These are phyloP conservation scores for Chaetura pelagica DNA, from an alignment of 2,113 vertebrate species.

Conservation along the genomic window DNA sequence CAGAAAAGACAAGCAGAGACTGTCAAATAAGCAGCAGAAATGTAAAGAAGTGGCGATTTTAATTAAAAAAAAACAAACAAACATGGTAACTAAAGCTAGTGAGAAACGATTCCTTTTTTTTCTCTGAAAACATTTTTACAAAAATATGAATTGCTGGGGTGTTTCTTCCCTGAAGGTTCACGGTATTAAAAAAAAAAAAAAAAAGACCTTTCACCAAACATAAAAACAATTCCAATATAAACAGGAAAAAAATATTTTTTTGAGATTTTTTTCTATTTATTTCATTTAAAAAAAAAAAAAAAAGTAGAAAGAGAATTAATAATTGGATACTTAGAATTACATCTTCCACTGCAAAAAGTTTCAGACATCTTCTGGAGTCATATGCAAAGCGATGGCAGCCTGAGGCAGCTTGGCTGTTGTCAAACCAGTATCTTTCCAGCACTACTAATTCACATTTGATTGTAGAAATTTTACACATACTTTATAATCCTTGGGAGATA, in stretches of 20 bases:
- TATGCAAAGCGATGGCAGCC: neutral
- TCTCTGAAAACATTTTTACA: neutral
- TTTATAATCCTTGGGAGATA: neutral
- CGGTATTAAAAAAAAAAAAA: neutral
- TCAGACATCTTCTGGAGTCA: neutral
- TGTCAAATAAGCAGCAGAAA: slow-evolving; percentile 49
- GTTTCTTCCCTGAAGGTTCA: neutral
- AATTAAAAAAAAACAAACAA: slow-evolving; percentile 39
- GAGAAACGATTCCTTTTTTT: slow-evolving; percentile 1
- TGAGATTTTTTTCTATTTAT: neutral
- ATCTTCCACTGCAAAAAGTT: neutral
- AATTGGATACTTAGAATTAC: neutral
- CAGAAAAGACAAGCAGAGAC: slow-evolving; percentile 26
- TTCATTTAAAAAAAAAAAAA: neutral
- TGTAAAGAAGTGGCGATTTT: slow-evolving; percentile 13
- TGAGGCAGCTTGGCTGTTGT: neutral
- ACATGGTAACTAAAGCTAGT: slow-evolving; percentile 15
- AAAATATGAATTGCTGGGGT: neutral
- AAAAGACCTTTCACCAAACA: neutral
- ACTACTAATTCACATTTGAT: neutral
- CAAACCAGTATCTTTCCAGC: neutral
- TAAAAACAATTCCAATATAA: neutral
- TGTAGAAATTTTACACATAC: neutral
- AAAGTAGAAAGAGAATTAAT: neutral
- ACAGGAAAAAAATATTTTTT: neutral